phyloP scores from a whole-genome alignment of 2,113 vertebrate genomes.

The Canis aureus region DNA sequence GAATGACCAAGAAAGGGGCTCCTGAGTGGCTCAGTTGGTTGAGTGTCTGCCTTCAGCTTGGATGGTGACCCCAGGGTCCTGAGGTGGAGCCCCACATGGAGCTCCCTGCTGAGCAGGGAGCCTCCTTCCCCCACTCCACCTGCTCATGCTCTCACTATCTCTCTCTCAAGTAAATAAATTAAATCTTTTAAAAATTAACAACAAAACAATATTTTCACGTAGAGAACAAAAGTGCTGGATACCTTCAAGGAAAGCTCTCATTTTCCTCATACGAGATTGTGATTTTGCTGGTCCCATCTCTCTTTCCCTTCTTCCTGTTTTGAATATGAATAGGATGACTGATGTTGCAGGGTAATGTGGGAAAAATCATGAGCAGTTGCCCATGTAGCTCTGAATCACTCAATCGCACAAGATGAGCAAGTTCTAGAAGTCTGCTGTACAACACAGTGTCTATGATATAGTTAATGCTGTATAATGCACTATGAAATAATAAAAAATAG shows the following conservation, averaged over 20 bases:
- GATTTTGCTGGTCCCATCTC: neutral
- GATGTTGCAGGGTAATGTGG: neutral
- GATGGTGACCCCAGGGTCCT: too few species aligned
- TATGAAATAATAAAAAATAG: neutral
- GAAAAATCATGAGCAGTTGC: neutral
- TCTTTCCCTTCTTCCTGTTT: neutral
- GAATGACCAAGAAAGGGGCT: neutral
- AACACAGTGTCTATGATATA: neutral
- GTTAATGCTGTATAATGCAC: neutral
- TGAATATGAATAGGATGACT: neutral
- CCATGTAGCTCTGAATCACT: neutral
- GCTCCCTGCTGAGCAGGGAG: too few species aligned
- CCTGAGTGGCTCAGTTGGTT: too few species aligned
- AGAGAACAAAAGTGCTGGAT: neutral
- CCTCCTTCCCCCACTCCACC: too few species aligned
- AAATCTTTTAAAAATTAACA: too few species aligned
- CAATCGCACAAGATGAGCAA: neutral
- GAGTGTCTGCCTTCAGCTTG: too few species aligned
- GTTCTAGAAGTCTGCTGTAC: neutral
- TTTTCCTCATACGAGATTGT: neutral
- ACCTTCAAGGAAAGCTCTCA: neutral
- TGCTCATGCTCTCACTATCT: too few species aligned
- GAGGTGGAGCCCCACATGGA: too few species aligned
- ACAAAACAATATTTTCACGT: neutral
- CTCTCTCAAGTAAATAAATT: too few species aligned